A percentile compares a stretch with the other conserved stretches of the same genome.
phyloP scores from a whole-genome alignment of 1,140 invertebrate genomes.

The Andricus grossulariae region DNA sequence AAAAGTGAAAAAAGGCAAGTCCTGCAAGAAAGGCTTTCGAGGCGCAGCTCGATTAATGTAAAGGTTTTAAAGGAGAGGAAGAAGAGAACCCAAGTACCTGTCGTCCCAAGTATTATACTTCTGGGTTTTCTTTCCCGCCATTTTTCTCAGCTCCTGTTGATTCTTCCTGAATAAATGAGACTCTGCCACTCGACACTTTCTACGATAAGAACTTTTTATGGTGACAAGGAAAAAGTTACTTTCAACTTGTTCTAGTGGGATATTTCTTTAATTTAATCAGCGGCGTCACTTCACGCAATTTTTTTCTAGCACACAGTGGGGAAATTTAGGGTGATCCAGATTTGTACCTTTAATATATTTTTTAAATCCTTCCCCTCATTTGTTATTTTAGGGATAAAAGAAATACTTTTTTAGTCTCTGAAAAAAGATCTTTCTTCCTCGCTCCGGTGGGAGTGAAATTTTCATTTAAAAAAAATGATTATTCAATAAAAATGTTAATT shows the following conservation, averaged over 20 bases:
- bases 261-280: too few species aligned
- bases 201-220: background rate
- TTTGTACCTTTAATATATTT: too few species aligned
- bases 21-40: background rate
- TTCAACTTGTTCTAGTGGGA: background rate
- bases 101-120: slow-evolving; percentile 15
- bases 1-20: background rate
- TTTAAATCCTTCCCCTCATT: too few species aligned
- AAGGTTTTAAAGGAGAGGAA: slow-evolving; percentile 11
- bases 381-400: too few species aligned
- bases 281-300: too few species aligned
- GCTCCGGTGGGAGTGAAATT: too few species aligned
- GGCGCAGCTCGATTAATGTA: slow-evolving; percentile 9
- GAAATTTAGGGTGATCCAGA: too few species aligned
- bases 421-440: too few species aligned
- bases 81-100: slow-evolving; percentile 12
- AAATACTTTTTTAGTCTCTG: too few species aligned
- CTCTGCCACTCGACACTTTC: slow-evolving; percentile 20
- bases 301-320: too few species aligned
- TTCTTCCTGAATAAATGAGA: slow-evolving; percentile 24
- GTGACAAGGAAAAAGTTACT: slow-evolving; percentile 6
- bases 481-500: too few species aligned
- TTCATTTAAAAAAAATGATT: too few species aligned
- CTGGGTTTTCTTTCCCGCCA: background rate
- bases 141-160: slow-evolving; percentile 29